A percentile compares a stretch with the other conserved stretches of the same genome.
These are phyloP conservation scores for Lordiphosa andalusiaca DNA, from an alignment of 2,888 invertebrate species.

Conservation along the genomic window DNA sequence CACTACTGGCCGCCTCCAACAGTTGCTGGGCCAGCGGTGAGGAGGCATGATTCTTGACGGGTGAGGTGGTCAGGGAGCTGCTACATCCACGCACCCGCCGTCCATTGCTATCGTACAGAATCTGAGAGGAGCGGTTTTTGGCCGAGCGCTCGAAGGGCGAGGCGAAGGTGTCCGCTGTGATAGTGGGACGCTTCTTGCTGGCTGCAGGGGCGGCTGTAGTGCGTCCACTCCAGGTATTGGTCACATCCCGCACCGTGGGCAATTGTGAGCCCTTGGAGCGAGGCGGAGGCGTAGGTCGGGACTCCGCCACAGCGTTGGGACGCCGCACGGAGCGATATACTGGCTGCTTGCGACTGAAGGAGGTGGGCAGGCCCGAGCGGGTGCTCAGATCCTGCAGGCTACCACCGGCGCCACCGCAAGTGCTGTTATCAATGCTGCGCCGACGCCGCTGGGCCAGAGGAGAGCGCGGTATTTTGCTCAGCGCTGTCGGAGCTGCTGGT, in stretches of 20 bases:
- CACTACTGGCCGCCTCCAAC: constrained; percentile 85
- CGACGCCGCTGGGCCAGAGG: constrained; percentile 77
- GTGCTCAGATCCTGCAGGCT: constrained; percentile 73
- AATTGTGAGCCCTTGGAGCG: constrained; percentile 39
- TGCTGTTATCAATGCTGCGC: constrained; percentile 77
- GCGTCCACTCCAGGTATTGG: constrained; percentile 89
- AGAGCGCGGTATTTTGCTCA: constrained; percentile 80
- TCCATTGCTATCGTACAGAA: constrained; percentile 81
- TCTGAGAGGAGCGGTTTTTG: constrained; percentile 77
- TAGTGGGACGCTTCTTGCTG: constrained; percentile 81
- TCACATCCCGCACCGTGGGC: constrained; percentile 81
- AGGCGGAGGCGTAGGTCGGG: constrained; percentile 63
- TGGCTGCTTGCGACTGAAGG: constrained; percentile 77
- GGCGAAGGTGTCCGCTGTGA: constrained; percentile 85
- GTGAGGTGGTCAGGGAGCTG: constrained; percentile 80
- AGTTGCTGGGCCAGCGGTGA: constrained; percentile 87
- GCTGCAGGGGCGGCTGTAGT: constrained; percentile 67
- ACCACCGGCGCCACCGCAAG: constrained; percentile 70
- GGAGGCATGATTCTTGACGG: constrained; percentile 83
- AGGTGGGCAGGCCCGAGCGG: constrained; percentile 65
- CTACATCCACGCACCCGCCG: constrained; percentile 80
- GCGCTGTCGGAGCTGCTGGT: neutral
- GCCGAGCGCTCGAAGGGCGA: constrained; percentile 81
- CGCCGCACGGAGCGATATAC: constrained; percentile 81
- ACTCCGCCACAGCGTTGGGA: constrained; percentile 15